A percentile compares a stretch with the other conserved stretches of the same genome.
Evolutionary conservation across 2,888 invertebrate genomes (phyloP).

Genomic region (Aleiodes leptofemur): DNA sequence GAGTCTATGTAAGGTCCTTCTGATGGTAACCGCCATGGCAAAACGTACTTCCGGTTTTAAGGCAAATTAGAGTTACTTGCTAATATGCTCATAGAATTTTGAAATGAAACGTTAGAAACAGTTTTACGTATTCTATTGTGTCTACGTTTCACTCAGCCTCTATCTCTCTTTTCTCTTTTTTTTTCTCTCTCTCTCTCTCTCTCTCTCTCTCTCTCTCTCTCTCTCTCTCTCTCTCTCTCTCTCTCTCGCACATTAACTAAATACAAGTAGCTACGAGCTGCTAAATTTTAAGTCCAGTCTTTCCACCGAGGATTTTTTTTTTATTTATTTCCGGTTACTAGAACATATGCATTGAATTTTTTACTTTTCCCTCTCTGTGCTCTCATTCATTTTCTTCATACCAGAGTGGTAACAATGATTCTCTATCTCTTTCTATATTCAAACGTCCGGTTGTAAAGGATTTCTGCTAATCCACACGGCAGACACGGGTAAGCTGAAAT

Average conservation of each 20-base stretch:
- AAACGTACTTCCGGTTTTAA: slow-evolving; percentile 40
- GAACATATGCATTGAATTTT: neutral
- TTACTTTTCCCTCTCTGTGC: too few relatives aligned
- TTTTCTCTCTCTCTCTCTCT: neutral
- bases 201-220: slow-evolving; percentile 1
- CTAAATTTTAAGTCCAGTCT: neutral
- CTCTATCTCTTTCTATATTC: neutral
- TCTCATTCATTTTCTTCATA: neutral
- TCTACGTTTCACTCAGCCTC: neutral
- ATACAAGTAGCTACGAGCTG: neutral
- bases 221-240: slow-evolving; percentile 1
- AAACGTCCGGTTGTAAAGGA: slow-evolving; percentile 26
- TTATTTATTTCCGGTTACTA: slow-evolving; percentile 9
- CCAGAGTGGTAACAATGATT: slow-evolving; percentile 1
- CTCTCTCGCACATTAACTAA: neutral
- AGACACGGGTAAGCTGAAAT: slow-evolving; percentile 22
- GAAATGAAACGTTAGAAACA: slow-evolving; percentile 14
- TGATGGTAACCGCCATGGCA: slow-evolving; percentile 18
- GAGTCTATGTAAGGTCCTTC: slow-evolving; percentile 44
- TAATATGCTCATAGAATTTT: slow-evolving; percentile 26
- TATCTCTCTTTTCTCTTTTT: slow-evolving; percentile 1
- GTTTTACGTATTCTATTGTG: slow-evolving; percentile 20
- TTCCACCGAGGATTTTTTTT: neutral
- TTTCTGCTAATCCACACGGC: slow-evolving; percentile 15
- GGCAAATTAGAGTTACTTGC: slow-evolving; percentile 8